Percentiles rank a stretch among this genome's conserved stretches.
Conservation (phyloP, 1,140 invertebrate genomes). For the Oppia nitens region DNA sequence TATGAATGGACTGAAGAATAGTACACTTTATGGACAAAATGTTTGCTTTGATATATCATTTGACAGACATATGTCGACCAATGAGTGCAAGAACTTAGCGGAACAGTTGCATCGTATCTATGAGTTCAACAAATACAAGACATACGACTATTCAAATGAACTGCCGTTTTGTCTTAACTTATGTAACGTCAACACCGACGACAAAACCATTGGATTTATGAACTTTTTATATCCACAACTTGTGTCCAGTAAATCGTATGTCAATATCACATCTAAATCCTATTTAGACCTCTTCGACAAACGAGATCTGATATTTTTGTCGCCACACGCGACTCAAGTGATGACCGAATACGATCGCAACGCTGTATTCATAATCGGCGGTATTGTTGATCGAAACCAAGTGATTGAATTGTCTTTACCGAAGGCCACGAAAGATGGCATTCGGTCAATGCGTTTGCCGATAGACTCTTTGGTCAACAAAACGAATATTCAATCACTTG, state of each 20-base stretch:
- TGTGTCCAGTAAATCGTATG: neutral
- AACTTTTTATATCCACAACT: neutral
- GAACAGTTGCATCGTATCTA: slow-evolving; percentile 11
- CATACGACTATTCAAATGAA: neutral
- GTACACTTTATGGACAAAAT: neutral
- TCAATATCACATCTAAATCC: slow-evolving; percentile 19
- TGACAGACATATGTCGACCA: slow-evolving; percentile 7
- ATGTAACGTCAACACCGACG: neutral
- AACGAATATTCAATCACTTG: slow-evolving; percentile 2
- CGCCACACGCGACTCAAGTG: slow-evolving; percentile 54
- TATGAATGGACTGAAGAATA: neutral
- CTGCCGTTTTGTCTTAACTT: slow-evolving; percentile 4
- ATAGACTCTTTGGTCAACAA: slow-evolving; percentile 35
- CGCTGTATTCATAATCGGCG: slow-evolving; percentile 68
- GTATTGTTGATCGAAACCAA: slow-evolving; percentile 46
- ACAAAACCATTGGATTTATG: neutral
- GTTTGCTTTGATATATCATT: slow-evolving; percentile 8
- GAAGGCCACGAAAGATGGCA: slow-evolving; percentile 62
- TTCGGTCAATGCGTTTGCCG: slow-evolving; percentile 59
- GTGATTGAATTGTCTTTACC: slow-evolving; percentile 39
- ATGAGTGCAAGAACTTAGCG: slow-evolving; percentile 10
- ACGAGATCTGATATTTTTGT: slow-evolving; percentile 63
- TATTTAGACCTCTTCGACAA: slow-evolving; percentile 70
- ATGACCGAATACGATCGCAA: slow-evolving; percentile 50
- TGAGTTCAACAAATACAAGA: neutral